Conservation (phyloP, 2,888 invertebrate genomes). For the Morinoia aosen region DNA sequence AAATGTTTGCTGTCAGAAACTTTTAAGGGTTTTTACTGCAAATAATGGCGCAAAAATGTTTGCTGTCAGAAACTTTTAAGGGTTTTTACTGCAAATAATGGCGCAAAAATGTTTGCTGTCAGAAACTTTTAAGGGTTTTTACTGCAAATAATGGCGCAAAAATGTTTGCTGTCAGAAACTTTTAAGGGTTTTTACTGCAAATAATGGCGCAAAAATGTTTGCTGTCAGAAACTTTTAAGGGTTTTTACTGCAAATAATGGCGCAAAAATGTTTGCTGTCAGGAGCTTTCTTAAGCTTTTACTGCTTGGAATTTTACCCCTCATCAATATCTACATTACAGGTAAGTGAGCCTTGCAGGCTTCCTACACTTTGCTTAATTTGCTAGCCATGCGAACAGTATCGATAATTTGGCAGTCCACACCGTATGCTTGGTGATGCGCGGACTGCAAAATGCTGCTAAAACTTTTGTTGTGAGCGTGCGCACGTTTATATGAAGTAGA, state of each 20-base stretch:
- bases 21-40: not conserved
- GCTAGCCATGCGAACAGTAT: too few species aligned
- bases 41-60: not conserved
- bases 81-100: not conserved
- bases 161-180: not conserved
- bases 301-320: too few species aligned
- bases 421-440: too few species aligned
- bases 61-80: not conserved
- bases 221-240: not conserved
- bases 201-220: not conserved
- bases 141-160: not conserved
- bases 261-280: not conserved
- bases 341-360: too few species aligned
- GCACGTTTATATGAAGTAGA: too few species aligned
- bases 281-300: not conserved
- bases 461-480: too few species aligned
- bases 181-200: not conserved
- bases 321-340: too few species aligned
- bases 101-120: not conserved
- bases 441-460: too few species aligned
- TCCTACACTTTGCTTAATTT: too few species aligned
- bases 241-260: not conserved
- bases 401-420: too few species aligned
- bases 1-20: not conserved
- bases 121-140: not conserved